Base-by-base conservation (phyloP, 2,113 vertebrate genomes). In the Sceloporus tristichus region DNA sequence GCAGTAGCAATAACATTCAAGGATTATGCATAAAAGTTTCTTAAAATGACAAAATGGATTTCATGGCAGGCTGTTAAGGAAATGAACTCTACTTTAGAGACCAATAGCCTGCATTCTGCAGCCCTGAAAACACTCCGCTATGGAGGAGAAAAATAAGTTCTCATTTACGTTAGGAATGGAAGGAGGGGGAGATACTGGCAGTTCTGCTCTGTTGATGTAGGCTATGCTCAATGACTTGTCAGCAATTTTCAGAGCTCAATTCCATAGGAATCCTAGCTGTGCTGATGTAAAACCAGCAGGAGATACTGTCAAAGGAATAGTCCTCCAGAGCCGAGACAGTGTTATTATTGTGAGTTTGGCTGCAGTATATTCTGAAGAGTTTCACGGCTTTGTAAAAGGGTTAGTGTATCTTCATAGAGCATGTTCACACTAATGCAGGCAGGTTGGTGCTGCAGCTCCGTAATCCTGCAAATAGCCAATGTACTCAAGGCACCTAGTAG, bases 241-340 rank as follows among this genome's bases (percentile, higher is more conserved):
- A 92, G 95, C 92, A 91, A 93, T 96, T 96, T 93, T 96, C 94
- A 96, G 94, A 96, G 96, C 91, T 96, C 96, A 97, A 98, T 98
- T 98, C 98, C 98, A 98, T 98, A 98, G 98, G 98, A 98, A 98
- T 98, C 97, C 97, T 95, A 96, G 95, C 94, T 96, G 94, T 42
- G 54, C 91, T 92, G 93, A 95, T 85, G 94, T 68, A 95, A 95
- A 96, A 93, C 96, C 95, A 75, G 97, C 79, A 95, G 96, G 96
- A 76, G 96, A 95, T 19, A 95, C 86, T 73, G 93, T 92, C 4
- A 27, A 91, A 91, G 90, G 91, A 85, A 81, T 75, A n/a, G 92
- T 92, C 90, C 68, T 48, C 40, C n/a, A 56, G 0, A 68, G 85
- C 78, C 25, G 10, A 78, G 66, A 89, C 90, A 84, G 71, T 70